Percentiles rank a stretch among this genome's conserved stretches.
Evolutionary conservation across 2,888 invertebrate genomes (phyloP).

Genomic region (Conomelus anceps): DNA sequence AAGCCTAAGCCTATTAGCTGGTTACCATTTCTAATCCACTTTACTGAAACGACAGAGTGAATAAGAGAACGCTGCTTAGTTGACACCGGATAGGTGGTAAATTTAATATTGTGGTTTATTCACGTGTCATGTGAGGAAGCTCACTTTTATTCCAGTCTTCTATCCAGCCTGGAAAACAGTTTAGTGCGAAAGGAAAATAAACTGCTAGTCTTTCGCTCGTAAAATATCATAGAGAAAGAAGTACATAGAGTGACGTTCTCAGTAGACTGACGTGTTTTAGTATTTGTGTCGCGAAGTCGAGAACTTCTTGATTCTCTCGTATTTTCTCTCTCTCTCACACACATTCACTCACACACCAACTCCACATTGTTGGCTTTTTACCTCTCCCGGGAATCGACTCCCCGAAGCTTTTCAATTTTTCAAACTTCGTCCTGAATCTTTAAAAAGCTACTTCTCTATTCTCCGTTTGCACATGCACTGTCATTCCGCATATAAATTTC

Average conservation of each 20-base stretch:
- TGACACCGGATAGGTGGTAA: background rate
- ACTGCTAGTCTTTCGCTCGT: background rate
- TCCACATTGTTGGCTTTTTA: background rate
- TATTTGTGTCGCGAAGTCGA: background rate
- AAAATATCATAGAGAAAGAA: background rate
- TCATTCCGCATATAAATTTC: background rate
- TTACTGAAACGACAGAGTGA: background rate
- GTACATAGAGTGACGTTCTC: background rate
- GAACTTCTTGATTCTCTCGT: background rate
- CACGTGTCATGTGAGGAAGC: background rate
- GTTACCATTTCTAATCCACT: background rate
- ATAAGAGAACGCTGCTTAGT: background rate
- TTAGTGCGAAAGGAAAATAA: background rate
- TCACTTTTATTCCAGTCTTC: background rate
- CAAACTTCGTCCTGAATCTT: background rate
- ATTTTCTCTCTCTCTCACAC: background rate
- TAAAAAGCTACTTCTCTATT: background rate
- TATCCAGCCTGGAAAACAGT: background rate
- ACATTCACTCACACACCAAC: too few relatives aligned
- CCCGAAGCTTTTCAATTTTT: background rate
- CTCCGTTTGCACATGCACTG: background rate
- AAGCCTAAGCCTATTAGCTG: background rate
- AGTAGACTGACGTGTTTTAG: background rate
- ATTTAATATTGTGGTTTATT: background rate
- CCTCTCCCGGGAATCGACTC: background rate